Evolutionary conservation across 2,888 invertebrate species (phyloP).

Genomic region (Chromoteleia sp.): DNA sequence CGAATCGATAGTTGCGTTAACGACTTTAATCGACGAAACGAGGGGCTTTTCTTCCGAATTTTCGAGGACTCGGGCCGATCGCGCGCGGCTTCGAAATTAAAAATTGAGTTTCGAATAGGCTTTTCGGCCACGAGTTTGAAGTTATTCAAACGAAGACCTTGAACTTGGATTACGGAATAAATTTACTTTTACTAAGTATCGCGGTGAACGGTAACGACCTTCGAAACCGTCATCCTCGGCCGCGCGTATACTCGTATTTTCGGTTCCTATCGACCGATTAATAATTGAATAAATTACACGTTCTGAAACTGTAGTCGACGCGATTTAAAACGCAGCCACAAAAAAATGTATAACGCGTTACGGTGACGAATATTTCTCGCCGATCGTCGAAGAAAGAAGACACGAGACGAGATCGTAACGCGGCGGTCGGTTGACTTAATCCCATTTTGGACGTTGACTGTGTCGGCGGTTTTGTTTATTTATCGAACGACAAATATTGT

Average conservation of each 20-base stretch:
- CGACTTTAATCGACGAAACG: no score
- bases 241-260: no score
- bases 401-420: not conserved
- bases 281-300: constrained; percentile 42
- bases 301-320: constrained; percentile 13
- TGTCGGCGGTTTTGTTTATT: no score
- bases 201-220: constrained; percentile 50
- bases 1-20: no score
- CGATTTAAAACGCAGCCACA: constrained; percentile 2
- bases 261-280: constrained; percentile 40
- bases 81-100: constrained; percentile 25
- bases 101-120: constrained; percentile 64
- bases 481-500: not conserved
- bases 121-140: constrained; percentile 60
- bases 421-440: not conserved
- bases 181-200: constrained; percentile 63
- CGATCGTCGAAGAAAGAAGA: not conserved
- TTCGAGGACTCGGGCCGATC: constrained; percentile 16
- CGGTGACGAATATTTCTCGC: constrained; percentile 15
- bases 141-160: constrained; percentile 69
- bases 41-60: not conserved
- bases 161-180: constrained; percentile 67
- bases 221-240: constrained; percentile 38
- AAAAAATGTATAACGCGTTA: constrained; percentile 10
- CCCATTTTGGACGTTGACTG: no score